These are phyloP conservation scores for Cecidostiba fungosa DNA, from an alignment of 2,888 invertebrate species.

Conservation along the genomic window DNA sequence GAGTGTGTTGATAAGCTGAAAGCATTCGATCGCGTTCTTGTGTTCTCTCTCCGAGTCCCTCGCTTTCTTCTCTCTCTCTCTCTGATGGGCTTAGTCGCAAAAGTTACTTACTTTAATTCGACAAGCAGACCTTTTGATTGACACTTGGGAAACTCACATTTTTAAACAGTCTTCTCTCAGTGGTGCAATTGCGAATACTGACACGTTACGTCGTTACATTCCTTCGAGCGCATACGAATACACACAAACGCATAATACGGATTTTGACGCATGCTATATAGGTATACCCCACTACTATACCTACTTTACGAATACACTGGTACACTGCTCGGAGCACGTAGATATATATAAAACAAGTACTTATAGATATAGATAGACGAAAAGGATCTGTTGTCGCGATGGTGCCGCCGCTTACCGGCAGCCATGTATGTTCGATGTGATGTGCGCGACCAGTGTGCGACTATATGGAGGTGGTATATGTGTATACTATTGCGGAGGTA, in stretches of 20 bases:
- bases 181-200: constrained; percentile 2
- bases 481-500: too few species aligned
- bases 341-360: too few species aligned
- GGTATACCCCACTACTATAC: too few species aligned
- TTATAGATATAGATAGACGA: neutral
- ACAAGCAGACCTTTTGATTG: constrained; percentile 1
- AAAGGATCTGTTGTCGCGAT: neutral
- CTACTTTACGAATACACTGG: constrained; percentile 1
- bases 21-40: constrained; percentile 50
- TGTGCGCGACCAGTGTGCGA: neutral
- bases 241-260: neutral
- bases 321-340: neutral
- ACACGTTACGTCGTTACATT: constrained; percentile 18
- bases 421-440: constrained; percentile 65
- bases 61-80: neutral
- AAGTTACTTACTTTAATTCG: neutral
- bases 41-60: neutral
- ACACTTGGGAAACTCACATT: constrained; percentile 47
- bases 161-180: constrained; percentile 2
- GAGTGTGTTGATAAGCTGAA: constrained; percentile 48
- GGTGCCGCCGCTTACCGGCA: constrained; percentile 51
- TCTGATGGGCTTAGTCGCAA: neutral
- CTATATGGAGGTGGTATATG: constrained; percentile 39
- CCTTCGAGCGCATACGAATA: constrained; percentile 24
- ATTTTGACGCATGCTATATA: constrained; percentile 15